Percentiles rank a stretch among this genome's conserved stretches.
phyloP scores from a whole-genome alignment of 1,140 invertebrate genomes.

The Nasonia longicornis region DNA sequence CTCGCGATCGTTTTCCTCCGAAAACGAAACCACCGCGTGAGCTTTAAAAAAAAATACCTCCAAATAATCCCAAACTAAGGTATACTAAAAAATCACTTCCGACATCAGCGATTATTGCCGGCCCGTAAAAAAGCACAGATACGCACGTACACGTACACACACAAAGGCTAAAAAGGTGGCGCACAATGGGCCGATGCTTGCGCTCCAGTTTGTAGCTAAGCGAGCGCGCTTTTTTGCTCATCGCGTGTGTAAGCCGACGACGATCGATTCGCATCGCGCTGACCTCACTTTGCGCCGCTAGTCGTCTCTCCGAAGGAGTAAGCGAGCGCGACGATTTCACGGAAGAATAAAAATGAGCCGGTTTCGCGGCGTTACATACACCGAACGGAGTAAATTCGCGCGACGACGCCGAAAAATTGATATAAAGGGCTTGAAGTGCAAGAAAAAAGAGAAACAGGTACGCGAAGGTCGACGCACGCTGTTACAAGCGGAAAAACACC shows the following conservation, averaged over 20 bases:
- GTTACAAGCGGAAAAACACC: not conserved
- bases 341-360: slow-evolving; percentile 29
- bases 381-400: too few species aligned
- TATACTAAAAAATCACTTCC: too few species aligned
- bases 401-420: not conserved
- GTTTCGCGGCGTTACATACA: not conserved
- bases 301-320: not conserved
- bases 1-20: too few species aligned
- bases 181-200: slow-evolving; percentile 1
- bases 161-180: not conserved
- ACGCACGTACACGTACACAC: not conserved
- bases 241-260: not conserved
- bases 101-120: too few species aligned
- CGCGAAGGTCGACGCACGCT: not conserved
- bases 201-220: slow-evolving; percentile 27
- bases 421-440: not conserved
- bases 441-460: not conserved
- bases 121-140: not conserved
- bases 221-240: slow-evolving; percentile 9
- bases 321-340: slow-evolving; percentile 25
- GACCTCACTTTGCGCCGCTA: slow-evolving; percentile 27
- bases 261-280: slow-evolving; percentile 34
- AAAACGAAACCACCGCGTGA: too few species aligned
- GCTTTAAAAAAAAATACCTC: too few species aligned
- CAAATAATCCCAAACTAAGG: too few species aligned